Evolutionary conservation across 2,113 vertebrate genomes (phyloP).

Genomic region (Cololabis saira): DNA sequence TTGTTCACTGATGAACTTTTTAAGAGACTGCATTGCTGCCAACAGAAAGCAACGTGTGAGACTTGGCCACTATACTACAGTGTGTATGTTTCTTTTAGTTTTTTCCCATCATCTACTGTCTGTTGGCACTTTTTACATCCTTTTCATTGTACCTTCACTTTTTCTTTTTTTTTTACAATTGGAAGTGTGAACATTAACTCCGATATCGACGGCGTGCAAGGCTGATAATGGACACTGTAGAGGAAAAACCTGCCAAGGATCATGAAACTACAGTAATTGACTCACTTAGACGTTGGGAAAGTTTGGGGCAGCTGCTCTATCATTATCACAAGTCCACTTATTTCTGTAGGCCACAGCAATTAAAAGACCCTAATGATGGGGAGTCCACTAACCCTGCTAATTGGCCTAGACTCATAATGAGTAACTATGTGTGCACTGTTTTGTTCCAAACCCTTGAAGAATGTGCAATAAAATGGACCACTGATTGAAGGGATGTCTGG

Average conservation of each 20-base stretch:
- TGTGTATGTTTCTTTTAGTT: conserved; percentile 8
- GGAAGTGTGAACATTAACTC: conserved; percentile 28
- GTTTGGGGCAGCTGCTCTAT: conserved; percentile 45
- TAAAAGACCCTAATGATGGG: conserved; percentile 69
- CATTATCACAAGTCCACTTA: conserved; percentile 65
- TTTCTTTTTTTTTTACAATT: conserved; percentile 34
- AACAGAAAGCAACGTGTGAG: background rate
- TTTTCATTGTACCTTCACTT: conserved; percentile 33
- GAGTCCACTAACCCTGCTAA: conserved; percentile 68
- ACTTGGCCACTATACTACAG: conserved; percentile 24
- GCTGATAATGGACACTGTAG: conserved; percentile 35
- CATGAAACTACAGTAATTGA: conserved; percentile 63
- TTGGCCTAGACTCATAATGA: conserved; percentile 74
- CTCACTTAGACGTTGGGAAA: conserved; percentile 60
- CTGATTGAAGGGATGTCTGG: conserved; percentile 25
- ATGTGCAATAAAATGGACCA: conserved; percentile 59
- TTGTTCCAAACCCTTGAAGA: conserved; percentile 66
- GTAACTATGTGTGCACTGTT: conserved; percentile 50
- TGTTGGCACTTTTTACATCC: conserved; percentile 30
- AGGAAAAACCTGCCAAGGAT: conserved; percentile 37
- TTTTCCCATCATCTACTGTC: conserved; percentile 1
- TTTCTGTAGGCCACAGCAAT: conserved; percentile 72
- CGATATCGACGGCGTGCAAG: conserved; percentile 40
- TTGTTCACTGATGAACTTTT: too few relatives aligned
- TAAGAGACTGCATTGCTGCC: too few relatives aligned